A percentile compares a stretch with the other conserved stretches of the same genome.
phyloP scores from a whole-genome alignment of 2,113 vertebrate genomes.

The Onychorhynchus coronatus region DNA sequence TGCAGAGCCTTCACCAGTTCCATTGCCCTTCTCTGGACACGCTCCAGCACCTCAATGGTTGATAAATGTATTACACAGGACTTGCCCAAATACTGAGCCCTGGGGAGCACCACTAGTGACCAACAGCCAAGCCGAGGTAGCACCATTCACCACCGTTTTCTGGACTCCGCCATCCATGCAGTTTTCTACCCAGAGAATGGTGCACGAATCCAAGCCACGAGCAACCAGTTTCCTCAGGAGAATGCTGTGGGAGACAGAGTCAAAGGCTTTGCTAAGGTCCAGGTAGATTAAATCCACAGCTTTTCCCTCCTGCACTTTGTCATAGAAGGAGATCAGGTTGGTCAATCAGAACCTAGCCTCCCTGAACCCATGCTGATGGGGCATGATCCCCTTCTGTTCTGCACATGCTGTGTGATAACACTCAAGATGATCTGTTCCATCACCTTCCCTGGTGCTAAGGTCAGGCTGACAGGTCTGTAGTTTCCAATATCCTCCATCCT shows the following conservation, averaged over 20 bases:
- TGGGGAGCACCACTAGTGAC: neutral
- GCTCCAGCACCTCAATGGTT: neutral
- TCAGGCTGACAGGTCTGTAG: neutral
- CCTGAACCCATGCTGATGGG: neutral
- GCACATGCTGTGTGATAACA: neutral
- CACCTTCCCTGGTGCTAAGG: no score
- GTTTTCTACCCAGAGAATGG: neutral
- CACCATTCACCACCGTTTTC: accelerated
- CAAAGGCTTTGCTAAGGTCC: neutral
- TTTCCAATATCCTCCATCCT: neutral
- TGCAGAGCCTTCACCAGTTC: neutral
- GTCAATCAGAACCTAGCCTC: neutral
- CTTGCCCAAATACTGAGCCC: neutral
- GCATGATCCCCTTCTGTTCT: neutral
- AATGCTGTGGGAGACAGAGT: neutral
- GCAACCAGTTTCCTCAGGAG: neutral
- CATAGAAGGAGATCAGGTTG: neutral
- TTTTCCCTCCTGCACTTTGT: neutral
- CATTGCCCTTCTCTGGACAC: neutral
- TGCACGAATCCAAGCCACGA: neutral
- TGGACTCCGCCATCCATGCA: neutral
- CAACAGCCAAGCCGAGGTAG: no score
- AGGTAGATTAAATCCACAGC: neutral
- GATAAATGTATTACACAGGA: neutral
- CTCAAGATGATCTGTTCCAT: neutral